Evolutionary conservation across 37 sponge, comb jelly and placozoan species (phyloP).

Genomic region (Spongilla lacustris): DNA sequence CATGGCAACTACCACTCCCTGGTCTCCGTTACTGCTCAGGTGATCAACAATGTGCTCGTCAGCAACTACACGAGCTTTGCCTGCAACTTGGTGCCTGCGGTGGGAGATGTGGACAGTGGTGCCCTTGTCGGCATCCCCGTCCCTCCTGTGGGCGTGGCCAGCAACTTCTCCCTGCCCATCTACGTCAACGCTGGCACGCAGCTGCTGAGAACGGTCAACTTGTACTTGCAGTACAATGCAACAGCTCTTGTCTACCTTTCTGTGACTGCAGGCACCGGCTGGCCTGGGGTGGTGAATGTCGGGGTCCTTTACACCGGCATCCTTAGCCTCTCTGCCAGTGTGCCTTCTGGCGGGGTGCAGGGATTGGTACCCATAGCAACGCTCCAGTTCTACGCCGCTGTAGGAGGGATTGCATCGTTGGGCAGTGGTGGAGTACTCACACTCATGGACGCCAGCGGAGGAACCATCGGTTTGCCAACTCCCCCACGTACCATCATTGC

Average conservation of each 20-base stretch:
- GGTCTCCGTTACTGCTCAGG: conserved; percentile 44
- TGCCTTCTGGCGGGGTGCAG: neutral
- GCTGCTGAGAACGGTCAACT: conserved; percentile 14
- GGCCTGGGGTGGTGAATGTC: conserved; percentile 5
- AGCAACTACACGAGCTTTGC: conserved; percentile 29
- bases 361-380: conserved; percentile 49
- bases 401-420: conserved; percentile 33
- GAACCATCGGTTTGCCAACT: neutral
- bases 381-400: conserved; percentile 34
- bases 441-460: conserved; percentile 15
- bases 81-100: conserved; percentile 71
- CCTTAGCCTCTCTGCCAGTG: conserved; percentile 16
- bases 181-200: conserved; percentile 64
- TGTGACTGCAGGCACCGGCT: conserved; percentile 5
- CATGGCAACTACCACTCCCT: conserved; percentile 35
- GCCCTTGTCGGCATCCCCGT: conserved; percentile 56
- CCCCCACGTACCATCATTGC: conserved; percentile 51
- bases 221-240: conserved; percentile 50
- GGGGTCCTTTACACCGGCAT: conserved; percentile 7
- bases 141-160: conserved; percentile 28
- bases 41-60: neutral
- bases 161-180: conserved; percentile 55
- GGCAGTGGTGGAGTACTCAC: conserved; percentile 20
- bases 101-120: conserved; percentile 86
- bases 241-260: neutral